Base-by-base conservation (phyloP, 2,113 vertebrate genomes). In the Perca schrenkii region DNA sequence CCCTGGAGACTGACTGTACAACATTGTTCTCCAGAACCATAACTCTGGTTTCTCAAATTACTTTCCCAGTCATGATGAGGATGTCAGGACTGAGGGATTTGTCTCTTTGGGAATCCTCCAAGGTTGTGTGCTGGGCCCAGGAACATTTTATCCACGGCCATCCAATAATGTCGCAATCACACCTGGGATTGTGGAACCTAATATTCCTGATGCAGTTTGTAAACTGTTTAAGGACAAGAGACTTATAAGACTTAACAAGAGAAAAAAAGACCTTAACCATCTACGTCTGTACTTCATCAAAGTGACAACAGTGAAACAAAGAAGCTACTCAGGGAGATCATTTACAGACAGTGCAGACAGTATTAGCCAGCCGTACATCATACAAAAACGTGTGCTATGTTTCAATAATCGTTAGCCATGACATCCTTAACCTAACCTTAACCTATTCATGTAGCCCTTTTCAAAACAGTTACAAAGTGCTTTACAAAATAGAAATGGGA, bases 61-160 rank as follows among this genome's bases (percentile, higher is more conserved):
- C 86, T 92, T 93, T 88, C 49, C 86, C 87, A 89, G 90, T 80
- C 70, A 22, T 47, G 65, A 79, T 25, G 57, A 80, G 87, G 75
- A 88, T 54, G 82, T 84, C 79, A 74, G 70, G 68, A 68, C 70
- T 69, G 82, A 87, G 22, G 58, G 78, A 80, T 80, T 85, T 22
- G 68, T 89, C 88, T 89, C 84, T 85, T 70, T 92, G 85, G 86
- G 87, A 82, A 77, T 82, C 71, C 82, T 61, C 73, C 89, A 90
- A 81, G 89, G 85, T 56, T 69, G 50, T 52, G 57, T 74, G 67
- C 74, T 84, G 47, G 86, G 75, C 74, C 80, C 71, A 11, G 53
- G 53, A 80, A 68, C 22, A 56, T 77, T 85, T 85, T 78, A 78
- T 73, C 61, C 54, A 54, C 1, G 36, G 50, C 34, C 36, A 12